phyloP scores from a whole-genome alignment of 2,888 invertebrate species.

The Mythimna loreyi region DNA sequence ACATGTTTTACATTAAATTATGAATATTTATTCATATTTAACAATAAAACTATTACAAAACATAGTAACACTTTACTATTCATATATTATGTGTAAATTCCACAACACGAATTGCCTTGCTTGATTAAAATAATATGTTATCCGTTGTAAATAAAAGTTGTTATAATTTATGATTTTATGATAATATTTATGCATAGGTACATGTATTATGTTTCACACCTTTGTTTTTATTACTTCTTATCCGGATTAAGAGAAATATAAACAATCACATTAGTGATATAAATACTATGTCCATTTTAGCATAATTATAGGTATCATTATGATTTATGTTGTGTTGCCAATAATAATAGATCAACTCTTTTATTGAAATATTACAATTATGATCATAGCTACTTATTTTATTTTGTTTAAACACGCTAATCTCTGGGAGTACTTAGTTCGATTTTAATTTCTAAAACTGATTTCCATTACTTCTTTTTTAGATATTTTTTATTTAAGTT shows the following conservation, averaged over 20 bases:
- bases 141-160: not conserved
- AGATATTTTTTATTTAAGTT: too few relatives aligned
- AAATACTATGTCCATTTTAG: not conserved
- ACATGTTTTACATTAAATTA: not conserved
- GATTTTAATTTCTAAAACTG: too few relatives aligned
- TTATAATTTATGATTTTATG: constrained; percentile 1
- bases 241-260: constrained; percentile 3
- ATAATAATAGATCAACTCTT: not conserved
- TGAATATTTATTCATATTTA: not conserved
- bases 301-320: not conserved
- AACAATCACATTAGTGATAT: not conserved
- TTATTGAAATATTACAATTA: not conserved
- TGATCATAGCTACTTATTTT: too few relatives aligned
- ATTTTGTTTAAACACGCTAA: too few relatives aligned
- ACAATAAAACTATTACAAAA: not conserved
- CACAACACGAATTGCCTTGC: not conserved
- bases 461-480: too few relatives aligned
- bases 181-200: not conserved
- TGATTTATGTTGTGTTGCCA: constrained; percentile 9
- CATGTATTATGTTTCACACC: constrained; percentile 15
- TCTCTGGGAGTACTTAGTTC: too few relatives aligned
- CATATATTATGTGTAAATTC: not conserved
- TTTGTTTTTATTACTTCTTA: constrained; percentile 11
- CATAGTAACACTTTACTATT: not conserved
- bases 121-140: constrained; percentile 6